Evolutionary conservation across 2,888 invertebrate species (phyloP).

Genomic region (Parthenolecanium corni): DNA sequence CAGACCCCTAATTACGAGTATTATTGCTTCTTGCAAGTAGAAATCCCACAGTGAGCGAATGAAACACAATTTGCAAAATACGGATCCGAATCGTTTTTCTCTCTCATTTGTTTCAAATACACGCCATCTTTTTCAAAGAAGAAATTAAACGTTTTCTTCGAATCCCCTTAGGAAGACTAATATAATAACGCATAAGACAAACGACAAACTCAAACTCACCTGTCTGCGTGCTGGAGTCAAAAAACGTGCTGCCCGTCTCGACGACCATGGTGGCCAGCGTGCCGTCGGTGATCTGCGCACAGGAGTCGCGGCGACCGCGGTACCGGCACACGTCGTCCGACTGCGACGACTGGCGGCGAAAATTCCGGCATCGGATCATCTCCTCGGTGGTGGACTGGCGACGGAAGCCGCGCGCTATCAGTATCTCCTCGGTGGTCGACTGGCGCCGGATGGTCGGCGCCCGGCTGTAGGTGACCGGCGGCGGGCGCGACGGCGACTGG

Average conservation of each 20-base stretch:
- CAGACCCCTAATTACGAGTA: too few species aligned
- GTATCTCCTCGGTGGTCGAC: conserved; percentile 82
- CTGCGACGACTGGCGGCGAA: conserved; percentile 79
- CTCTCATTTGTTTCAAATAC: too few species aligned
- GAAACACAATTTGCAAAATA: too few species aligned
- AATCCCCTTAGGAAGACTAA: too few species aligned
- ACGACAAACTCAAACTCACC: conserved; percentile 47
- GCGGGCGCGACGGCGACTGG: conserved; percentile 54
- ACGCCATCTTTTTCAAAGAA: too few species aligned
- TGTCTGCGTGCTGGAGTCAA: conserved; percentile 85
- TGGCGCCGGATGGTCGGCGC: conserved; percentile 70
- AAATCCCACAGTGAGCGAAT: too few species aligned
- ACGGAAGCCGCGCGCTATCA: conserved; percentile 79
- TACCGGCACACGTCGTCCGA: conserved; percentile 56
- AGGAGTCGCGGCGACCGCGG: conserved; percentile 67
- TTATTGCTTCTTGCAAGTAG: too few species aligned
- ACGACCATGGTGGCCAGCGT: conserved; percentile 87
- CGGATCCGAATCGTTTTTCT: too few species aligned
- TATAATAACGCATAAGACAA: too few species aligned
- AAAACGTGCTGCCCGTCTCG: conserved; percentile 82
- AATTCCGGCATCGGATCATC: conserved; percentile 83
- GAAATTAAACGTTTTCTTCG: too few species aligned
- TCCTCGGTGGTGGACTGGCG: conserved; percentile 85
- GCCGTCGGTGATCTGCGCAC: conserved; percentile 81
- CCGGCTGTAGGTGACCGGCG: conserved; percentile 37